phyloP scores from a whole-genome alignment of 2,113 vertebrate genomes.

The Pangasianodon hypophthalmus region DNA sequence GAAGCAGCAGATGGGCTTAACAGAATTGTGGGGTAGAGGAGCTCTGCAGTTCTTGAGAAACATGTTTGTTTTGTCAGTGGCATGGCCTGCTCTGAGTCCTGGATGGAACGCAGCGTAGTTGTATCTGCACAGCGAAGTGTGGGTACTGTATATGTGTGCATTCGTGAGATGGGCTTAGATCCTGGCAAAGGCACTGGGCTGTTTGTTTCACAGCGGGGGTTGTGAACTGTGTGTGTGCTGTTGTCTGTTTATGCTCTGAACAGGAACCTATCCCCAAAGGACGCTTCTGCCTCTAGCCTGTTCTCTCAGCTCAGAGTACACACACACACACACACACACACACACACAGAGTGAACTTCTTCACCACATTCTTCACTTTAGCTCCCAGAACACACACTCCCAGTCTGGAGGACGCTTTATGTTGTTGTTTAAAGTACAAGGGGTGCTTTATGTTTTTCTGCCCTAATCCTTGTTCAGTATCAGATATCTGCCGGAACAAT shows the following conservation, averaged over 20 bases:
- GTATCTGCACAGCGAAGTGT: conserved; percentile 32
- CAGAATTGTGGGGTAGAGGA: conserved; percentile 24
- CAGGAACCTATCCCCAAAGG: conserved; percentile 58
- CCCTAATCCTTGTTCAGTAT: conserved; percentile 49
- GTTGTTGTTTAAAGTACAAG: conserved; percentile 50
- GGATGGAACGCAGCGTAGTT: conserved; percentile 30
- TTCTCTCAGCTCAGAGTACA: conserved; percentile 38
- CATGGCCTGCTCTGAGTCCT: conserved; percentile 35
- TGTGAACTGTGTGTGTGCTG: conserved; percentile 56
- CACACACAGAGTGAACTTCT: conserved; percentile 28
- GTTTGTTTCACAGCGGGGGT: conserved; percentile 59
- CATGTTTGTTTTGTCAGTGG: conserved; percentile 49
- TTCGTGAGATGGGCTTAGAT: conserved; percentile 49
- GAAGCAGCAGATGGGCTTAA: conserved; percentile 36
- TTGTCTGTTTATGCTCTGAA: conserved; percentile 59
- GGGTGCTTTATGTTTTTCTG: conserved; percentile 44
- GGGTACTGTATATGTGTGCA: conserved; percentile 38
- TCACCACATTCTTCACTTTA: conserved; percentile 32
- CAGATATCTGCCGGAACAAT: conserved; percentile 47
- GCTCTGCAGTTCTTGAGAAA: conserved; percentile 46
- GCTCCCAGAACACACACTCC: conserved; percentile 31
- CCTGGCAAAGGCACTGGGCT: conserved; percentile 53
- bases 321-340: conserved; percentile 33
- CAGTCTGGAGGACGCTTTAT: conserved; percentile 46
- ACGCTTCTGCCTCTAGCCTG: conserved; percentile 53